phyloP scores from a whole-genome alignment of 2,797 vertebrate genomes.

The Aselliscus stoliczkanus region DNA sequence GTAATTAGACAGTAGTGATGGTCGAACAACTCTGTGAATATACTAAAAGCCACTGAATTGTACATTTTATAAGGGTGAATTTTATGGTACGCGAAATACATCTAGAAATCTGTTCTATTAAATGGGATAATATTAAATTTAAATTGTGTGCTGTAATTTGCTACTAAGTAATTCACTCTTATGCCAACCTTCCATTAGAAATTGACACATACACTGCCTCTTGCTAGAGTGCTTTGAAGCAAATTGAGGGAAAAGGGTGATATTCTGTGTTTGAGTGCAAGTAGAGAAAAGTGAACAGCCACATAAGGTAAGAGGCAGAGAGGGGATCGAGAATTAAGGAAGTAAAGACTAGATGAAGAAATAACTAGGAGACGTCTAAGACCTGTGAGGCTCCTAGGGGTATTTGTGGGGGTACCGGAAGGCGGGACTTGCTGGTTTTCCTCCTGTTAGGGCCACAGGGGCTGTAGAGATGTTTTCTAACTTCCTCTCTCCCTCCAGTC shows the following conservation, averaged over 20 bases:
- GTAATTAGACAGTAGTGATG: not conserved
- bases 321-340: not conserved
- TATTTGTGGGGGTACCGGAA: not conserved
- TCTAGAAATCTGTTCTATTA: not conserved
- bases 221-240: not conserved
- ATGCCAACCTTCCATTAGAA: not conserved
- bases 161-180: not conserved
- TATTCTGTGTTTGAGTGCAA: not conserved
- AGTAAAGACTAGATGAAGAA: not conserved
- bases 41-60: not conserved
- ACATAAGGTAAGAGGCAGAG: not conserved
- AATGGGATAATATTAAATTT: not conserved
- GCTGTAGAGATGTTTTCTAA: not conserved
- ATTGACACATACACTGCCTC: not conserved
- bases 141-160: not conserved
- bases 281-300: not conserved
- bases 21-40: not conserved
- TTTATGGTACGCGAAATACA: not conserved
- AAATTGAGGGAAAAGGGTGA: not conserved
- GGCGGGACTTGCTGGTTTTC: not conserved
- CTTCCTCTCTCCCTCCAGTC: not conserved
- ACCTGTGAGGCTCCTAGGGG: not conserved
- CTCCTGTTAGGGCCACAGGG: not conserved
- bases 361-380: too few relatives aligned
- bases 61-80: not conserved